phyloP scores from a whole-genome alignment of 2,888 invertebrate genomes.

The Drosophila quasianomalipes region DNA sequence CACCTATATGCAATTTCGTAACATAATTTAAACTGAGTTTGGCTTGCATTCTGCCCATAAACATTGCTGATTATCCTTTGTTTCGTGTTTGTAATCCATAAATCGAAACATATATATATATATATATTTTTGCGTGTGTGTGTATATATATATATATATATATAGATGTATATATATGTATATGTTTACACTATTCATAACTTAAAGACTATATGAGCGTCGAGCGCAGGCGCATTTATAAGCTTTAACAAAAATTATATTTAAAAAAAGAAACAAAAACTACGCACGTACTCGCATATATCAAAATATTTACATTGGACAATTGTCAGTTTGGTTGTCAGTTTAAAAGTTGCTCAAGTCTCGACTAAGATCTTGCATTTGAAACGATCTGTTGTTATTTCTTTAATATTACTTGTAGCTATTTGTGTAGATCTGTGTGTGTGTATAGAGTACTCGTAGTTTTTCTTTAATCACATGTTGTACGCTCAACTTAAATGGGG shows the following conservation, averaged over 20 bases:
- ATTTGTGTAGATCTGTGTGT: constrained; percentile 36
- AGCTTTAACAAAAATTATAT: constrained; percentile 73
- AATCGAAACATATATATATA: constrained; percentile 32
- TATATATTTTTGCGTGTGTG: constrained; percentile 20
- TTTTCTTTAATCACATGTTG: constrained; percentile 76
- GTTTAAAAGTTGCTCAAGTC: constrained; percentile 25
- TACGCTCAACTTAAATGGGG: constrained; percentile 67
- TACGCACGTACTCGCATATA: constrained; percentile 54
- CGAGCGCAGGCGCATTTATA: constrained; percentile 62
- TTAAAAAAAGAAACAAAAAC: constrained; percentile 62
- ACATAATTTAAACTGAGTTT: constrained; percentile 72
- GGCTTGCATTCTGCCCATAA: constrained; percentile 77
- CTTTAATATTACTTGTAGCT: constrained; percentile 41
- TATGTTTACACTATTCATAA: constrained; percentile 43
- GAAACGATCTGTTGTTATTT: constrained; percentile 6
- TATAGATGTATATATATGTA: constrained; percentile 45
- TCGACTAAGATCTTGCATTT: constrained; percentile 23
- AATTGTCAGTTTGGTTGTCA: constrained; percentile 43
- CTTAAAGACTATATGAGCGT: constrained; percentile 70
- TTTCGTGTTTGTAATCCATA: constrained; percentile 42
- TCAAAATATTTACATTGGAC: constrained; percentile 76
- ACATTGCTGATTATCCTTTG: constrained; percentile 53
- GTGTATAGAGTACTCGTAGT: constrained; percentile 60
- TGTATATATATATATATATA: constrained; percentile 30
- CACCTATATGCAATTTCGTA: constrained; percentile 41